These are phyloP conservation scores for Lamprotornis superbus DNA, from an alignment of 2,113 vertebrate species.

Conservation along the genomic window DNA sequence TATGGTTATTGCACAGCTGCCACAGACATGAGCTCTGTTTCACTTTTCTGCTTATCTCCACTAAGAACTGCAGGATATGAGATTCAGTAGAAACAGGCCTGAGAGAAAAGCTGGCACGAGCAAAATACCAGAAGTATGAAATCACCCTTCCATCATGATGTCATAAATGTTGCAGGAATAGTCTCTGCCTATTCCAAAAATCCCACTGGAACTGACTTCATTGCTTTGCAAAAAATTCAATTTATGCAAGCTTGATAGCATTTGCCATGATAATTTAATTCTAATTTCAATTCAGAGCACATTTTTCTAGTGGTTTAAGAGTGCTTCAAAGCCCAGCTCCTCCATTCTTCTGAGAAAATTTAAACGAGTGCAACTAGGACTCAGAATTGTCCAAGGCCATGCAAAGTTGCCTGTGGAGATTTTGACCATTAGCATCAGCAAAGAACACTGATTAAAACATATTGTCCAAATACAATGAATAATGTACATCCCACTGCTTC, in stretches of 20 bases:
- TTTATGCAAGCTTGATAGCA: not conserved
- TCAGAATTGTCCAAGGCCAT: not conserved
- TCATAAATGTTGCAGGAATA: not conserved
- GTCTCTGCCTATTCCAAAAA: not conserved
- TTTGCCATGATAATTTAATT: constrained; percentile 7
- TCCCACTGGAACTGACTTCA: not conserved
- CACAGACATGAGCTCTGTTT: not conserved
- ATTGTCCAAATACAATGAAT: not conserved
- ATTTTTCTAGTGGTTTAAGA: not conserved
- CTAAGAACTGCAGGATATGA: not conserved
- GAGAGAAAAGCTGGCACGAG: not conserved
- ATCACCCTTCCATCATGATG: not conserved
- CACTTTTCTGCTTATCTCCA: constrained; percentile 2
- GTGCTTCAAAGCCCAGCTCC: not conserved
- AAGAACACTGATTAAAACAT: not conserved
- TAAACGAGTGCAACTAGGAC: not conserved
- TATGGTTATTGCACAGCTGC: not conserved
- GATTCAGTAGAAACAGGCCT: not conserved
- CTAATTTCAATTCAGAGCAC: constrained; percentile 2
- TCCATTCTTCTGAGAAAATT: not conserved
- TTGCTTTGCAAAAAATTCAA: not conserved
- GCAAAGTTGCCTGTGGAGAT: not conserved
- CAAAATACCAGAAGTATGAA: constrained; percentile 17
- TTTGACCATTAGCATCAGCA: not conserved
- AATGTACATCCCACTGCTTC: not conserved